These are phyloP conservation scores for Chelonus formosanus DNA, from an alignment of 2,888 invertebrate genomes.

Conservation along the genomic window DNA sequence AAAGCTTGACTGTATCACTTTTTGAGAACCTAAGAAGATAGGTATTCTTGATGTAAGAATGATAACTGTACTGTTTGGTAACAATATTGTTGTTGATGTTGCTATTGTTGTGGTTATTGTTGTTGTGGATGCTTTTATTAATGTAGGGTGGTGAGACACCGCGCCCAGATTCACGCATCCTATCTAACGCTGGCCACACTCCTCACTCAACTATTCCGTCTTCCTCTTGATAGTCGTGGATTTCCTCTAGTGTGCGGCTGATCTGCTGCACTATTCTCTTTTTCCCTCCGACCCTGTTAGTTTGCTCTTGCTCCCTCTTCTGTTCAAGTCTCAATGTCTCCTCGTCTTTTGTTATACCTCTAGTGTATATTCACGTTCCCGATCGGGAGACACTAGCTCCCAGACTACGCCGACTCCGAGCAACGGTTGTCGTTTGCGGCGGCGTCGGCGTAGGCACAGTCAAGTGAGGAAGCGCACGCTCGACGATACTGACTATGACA, in stretches of 20 bases:
- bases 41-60: neutral
- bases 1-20: no score
- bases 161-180: constrained; percentile 65
- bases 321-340: constrained; percentile 33
- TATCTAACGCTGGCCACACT: constrained; percentile 62
- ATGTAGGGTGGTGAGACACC: constrained; percentile 58
- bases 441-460: constrained; percentile 55
- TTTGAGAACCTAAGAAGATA: no score
- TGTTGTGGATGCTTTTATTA: constrained; percentile 36
- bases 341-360: constrained; percentile 29
- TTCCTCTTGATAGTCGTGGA: constrained; percentile 5
- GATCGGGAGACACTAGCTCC: constrained; percentile 56
- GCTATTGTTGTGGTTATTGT: constrained; percentile 37
- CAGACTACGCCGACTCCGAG: constrained; percentile 61
- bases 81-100: constrained; percentile 2
- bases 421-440: constrained; percentile 42
- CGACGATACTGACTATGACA: constrained; percentile 4
- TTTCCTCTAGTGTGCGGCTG: constrained; percentile 16
- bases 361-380: constrained; percentile 40
- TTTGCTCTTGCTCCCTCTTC: constrained; percentile 37
- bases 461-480: constrained; percentile 32
- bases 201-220: constrained; percentile 45
- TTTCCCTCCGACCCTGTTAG: constrained; percentile 39
- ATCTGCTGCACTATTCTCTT: constrained; percentile 26
- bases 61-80: neutral